phyloP scores from a whole-genome alignment of 2,113 vertebrate genomes.

The Leptodactylus fuscus region DNA sequence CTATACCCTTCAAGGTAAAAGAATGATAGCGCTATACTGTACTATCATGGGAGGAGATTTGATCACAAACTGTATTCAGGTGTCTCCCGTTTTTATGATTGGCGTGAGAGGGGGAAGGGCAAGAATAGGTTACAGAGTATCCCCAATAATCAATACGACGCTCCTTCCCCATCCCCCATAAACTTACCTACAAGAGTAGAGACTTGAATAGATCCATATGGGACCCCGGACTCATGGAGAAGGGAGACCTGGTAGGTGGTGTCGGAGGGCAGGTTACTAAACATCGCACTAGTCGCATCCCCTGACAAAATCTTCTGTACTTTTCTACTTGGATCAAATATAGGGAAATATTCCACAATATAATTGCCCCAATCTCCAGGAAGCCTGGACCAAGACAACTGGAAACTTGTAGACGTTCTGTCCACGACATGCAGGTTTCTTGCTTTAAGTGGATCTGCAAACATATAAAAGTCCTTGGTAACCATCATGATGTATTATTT shows the following conservation, averaged over 20 bases:
- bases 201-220: neutral
- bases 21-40: too few species aligned
- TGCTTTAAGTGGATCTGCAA: neutral
- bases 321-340: neutral
- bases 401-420: neutral
- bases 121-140: neutral
- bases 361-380: neutral
- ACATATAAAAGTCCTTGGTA: neutral
- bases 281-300: neutral
- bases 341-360: neutral
- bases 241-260: neutral
- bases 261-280: neutral
- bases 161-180: neutral
- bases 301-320: neutral
- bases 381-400: neutral
- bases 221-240: neutral
- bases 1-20: too few species aligned
- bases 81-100: too few species aligned
- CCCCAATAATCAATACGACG: neutral
- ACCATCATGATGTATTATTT: neutral
- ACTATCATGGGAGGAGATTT: too few species aligned
- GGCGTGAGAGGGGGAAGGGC: too few species aligned
- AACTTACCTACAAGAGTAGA: slow-evolving; percentile 4
- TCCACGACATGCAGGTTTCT: neutral
- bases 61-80: too few species aligned